Percentiles rank a stretch among this genome's conserved stretches.
Evolutionary conservation across 2,113 vertebrate species (phyloP).

Genomic region (Saguinus midas): DNA sequence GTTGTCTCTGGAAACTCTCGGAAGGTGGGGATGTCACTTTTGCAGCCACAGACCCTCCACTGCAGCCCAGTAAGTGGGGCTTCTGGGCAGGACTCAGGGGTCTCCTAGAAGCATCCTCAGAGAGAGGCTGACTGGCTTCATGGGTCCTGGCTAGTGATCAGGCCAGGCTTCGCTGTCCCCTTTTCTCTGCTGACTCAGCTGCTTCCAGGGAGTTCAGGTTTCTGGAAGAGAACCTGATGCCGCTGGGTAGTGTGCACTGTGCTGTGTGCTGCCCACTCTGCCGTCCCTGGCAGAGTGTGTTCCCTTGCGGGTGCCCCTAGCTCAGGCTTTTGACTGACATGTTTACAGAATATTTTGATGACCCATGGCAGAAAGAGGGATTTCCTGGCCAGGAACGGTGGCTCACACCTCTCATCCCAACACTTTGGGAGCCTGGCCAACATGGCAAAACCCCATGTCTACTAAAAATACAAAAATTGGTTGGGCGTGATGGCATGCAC

Average conservation of each 20-base stretch:
- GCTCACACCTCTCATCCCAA: too few species aligned
- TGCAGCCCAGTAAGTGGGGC: not conserved
- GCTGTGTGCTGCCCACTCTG: accelerated
- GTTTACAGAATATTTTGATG: not conserved
- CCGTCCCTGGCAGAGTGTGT: accelerated
- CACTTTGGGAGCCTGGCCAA: too few species aligned
- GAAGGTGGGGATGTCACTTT: not conserved
- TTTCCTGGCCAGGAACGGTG: not conserved
- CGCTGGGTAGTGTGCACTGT: accelerated
- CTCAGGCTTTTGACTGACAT: not conserved
- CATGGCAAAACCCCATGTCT: too few species aligned
- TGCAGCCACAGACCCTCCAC: not conserved
- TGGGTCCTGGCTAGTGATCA: too few species aligned
- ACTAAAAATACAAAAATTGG: too few species aligned
- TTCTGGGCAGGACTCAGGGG: not conserved
- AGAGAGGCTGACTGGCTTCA: not conserved
- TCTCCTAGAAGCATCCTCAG: not conserved
- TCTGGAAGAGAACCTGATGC: not conserved
- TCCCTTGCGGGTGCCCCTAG: not conserved
- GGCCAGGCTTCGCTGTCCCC: too few species aligned
- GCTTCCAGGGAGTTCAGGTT: not conserved
- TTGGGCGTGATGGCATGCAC: too few species aligned
- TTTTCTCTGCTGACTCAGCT: not conserved
- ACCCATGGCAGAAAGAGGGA: not conserved
- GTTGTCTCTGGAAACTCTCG: not conserved